Evolutionary conservation across 2,797 vertebrate genomes (phyloP).

Genomic region (Eurystomus glaucurus): DNA sequence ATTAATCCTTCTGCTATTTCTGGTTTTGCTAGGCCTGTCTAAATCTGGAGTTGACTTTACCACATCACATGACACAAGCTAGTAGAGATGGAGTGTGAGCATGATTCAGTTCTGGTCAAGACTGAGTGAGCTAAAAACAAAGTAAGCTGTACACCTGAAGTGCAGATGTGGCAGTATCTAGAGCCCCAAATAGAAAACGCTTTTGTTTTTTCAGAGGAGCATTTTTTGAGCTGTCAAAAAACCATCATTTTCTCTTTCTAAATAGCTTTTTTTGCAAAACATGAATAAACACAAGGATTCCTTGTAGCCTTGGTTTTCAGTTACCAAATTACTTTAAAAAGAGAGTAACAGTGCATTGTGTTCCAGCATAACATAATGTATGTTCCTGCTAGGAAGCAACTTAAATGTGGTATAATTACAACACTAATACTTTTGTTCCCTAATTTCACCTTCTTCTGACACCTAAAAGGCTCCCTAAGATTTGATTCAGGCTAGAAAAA

Average conservation of each 20-base stretch:
- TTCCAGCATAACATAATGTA: neutral
- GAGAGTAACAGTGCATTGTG: neutral
- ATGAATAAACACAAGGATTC: neutral
- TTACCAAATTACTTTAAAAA: neutral
- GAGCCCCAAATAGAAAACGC: neutral
- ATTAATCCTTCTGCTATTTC: neutral
- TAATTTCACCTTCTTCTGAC: neutral
- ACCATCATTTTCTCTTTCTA: neutral
- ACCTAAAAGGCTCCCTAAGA: neutral
- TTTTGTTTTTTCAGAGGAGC: neutral
- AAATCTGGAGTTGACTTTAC: neutral
- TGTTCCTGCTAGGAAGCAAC: neutral
- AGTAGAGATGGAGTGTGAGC: fast-evolving
- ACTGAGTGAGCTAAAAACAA: neutral
- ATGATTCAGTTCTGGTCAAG: neutral
- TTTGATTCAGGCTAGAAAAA: neutral
- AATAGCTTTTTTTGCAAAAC: neutral
- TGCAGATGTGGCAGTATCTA: neutral
- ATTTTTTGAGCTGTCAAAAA: neutral
- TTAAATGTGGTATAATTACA: neutral
- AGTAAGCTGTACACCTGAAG: neutral
- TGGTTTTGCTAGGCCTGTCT: neutral
- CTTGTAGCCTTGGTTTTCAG: neutral
- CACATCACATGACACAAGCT: neutral
- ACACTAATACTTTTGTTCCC: neutral